These are phyloP conservation scores for Xiphydria camelus DNA, from an alignment of 2,888 invertebrate species.

Conservation along the genomic window DNA sequence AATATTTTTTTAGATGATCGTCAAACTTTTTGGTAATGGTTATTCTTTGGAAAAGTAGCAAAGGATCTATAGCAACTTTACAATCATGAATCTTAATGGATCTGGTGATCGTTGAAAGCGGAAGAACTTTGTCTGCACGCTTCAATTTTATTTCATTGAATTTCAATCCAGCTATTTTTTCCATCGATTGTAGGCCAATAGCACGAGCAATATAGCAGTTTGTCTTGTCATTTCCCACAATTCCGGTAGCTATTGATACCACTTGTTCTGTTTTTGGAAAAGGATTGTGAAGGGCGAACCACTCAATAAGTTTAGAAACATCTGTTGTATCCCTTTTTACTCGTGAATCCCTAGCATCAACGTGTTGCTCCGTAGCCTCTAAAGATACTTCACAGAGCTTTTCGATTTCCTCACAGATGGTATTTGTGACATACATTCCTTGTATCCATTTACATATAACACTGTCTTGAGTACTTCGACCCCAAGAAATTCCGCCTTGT, in stretches of 20 bases:
- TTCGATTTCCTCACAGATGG: constrained; percentile 38
- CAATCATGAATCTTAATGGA: constrained; percentile 10
- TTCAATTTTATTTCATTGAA: constrained; percentile 34
- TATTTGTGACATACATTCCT: constrained; percentile 36
- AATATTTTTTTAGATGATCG: constrained; percentile 32
- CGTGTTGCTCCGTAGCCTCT: constrained; percentile 29
- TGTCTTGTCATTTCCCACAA: constrained; percentile 32
- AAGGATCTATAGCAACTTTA: constrained; percentile 35
- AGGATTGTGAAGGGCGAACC: constrained; percentile 25
- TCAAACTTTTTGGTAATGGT: constrained; percentile 28
- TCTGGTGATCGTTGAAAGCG: constrained; percentile 5
- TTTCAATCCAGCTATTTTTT: constrained; percentile 35
- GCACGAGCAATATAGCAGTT: constrained; percentile 27
- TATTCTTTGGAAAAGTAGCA: constrained; percentile 44
- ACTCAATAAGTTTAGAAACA: constrained; percentile 27
- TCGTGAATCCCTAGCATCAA: constrained; percentile 30
- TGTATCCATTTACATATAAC: constrained; percentile 38
- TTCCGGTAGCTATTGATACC: constrained; percentile 32
- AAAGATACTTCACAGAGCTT: constrained; percentile 24
- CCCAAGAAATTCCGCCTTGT: constrained; percentile 37
- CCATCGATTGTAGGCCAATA: constrained; percentile 30
- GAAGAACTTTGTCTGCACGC: constrained; percentile 34
- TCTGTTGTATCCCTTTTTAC: constrained; percentile 30
- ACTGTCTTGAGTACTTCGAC: constrained; percentile 45
- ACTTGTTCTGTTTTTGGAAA: constrained; percentile 26